These are phyloP conservation scores for Itoplectis maculator DNA, from an alignment of 2,888 invertebrate species.

Conservation along the genomic window DNA sequence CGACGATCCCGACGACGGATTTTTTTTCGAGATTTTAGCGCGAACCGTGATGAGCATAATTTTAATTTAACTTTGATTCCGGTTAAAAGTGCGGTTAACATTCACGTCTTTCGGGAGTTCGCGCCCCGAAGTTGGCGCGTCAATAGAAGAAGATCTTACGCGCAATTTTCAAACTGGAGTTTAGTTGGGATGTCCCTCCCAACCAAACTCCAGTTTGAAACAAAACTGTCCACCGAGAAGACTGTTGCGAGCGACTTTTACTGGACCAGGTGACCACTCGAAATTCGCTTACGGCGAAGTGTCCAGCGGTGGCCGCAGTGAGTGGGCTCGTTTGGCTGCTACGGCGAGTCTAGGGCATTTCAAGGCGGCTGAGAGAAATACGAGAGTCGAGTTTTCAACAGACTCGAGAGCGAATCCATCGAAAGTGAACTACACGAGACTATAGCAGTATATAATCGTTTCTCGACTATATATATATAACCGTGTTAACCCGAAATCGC, in stretches of 20 bases:
- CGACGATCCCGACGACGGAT: conserved; percentile 16
- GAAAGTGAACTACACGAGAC: conserved; percentile 55
- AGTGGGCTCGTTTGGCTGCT: conserved; percentile 28
- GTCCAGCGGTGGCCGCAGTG: conserved; percentile 2
- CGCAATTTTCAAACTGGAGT: not conserved
- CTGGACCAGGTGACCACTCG: conserved; percentile 12
- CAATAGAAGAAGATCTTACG: conserved; percentile 55
- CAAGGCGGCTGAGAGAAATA: conserved; percentile 45
- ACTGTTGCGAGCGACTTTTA: not conserved
- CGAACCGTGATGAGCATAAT: conserved; percentile 50
- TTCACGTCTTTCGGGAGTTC: conserved; percentile 32
- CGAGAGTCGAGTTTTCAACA: conserved; percentile 24
- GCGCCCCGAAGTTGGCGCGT: conserved; percentile 8
- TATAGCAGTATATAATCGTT: conserved; percentile 42
- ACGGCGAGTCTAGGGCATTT: conserved; percentile 14
- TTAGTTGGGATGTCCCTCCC: no score
- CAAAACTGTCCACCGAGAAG: not conserved
- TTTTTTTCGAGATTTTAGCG: conserved; percentile 8
- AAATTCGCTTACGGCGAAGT: conserved; percentile 15
- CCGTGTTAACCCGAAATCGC: conserved; percentile 46
- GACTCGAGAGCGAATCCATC: conserved; percentile 53
- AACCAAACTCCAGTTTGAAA: conserved; percentile 15
- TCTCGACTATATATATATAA: conserved; percentile 45
- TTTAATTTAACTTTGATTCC: conserved; percentile 38
- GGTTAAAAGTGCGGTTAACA: conserved; percentile 43